These are phyloP conservation scores for Pseudoips prasinana DNA, from an alignment of 2,888 invertebrate species.

Conservation along the genomic window DNA sequence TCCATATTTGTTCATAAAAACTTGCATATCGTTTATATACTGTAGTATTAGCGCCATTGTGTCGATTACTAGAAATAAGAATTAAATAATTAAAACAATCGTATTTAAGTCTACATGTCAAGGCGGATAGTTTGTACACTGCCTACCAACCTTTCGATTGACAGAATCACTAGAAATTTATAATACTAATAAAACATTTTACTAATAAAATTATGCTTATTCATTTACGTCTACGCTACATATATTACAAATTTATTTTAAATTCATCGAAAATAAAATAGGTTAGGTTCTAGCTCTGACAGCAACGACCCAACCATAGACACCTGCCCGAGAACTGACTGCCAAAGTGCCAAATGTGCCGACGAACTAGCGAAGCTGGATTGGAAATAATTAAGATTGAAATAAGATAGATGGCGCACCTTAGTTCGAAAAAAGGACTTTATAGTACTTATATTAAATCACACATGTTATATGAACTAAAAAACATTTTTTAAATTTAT, in stretches of 20 bases:
- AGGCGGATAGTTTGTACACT: constrained; percentile 14
- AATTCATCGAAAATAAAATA: constrained; percentile 27
- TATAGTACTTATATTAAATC: too few relatives aligned
- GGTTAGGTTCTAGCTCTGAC: constrained; percentile 34
- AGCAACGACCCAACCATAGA: constrained; percentile 6
- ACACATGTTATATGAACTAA: too few relatives aligned
- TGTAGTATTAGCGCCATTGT: constrained; percentile 91
- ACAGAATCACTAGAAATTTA: constrained; percentile 9
- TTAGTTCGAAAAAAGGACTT: too few relatives aligned
- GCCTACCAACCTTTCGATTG: constrained; percentile 11
- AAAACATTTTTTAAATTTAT: too few relatives aligned
- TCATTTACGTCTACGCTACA: constrained; percentile 7
- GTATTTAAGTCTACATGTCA: constrained; percentile 27
- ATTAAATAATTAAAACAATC: constrained; percentile 34
- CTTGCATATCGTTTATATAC: constrained; percentile 89
- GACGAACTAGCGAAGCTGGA: too few relatives aligned
- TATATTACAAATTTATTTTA: constrained; percentile 15
- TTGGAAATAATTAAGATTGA: too few relatives aligned
- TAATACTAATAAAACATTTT: constrained; percentile 17
- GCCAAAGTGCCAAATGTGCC: too few relatives aligned
- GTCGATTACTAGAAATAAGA: constrained; percentile 71
- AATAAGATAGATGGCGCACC: too few relatives aligned
- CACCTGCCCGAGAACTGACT: too few relatives aligned
- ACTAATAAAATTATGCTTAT: constrained; percentile 3
- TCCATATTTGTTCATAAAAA: constrained; percentile 91